These are phyloP conservation scores for Upupa epops DNA, from an alignment of 2,113 vertebrate species.

Conservation along the genomic window DNA sequence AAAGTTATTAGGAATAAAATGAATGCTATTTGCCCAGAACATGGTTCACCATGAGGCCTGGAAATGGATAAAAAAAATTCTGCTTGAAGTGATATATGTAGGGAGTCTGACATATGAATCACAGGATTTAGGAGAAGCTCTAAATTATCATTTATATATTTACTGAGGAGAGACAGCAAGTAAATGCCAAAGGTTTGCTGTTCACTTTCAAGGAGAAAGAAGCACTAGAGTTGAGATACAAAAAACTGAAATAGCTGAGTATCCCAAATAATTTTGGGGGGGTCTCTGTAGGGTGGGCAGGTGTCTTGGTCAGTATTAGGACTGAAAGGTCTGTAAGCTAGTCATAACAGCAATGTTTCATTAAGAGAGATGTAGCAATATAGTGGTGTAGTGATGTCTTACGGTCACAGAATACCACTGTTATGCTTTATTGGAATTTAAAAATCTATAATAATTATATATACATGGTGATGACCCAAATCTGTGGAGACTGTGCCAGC, in stretches of 20 bases:
- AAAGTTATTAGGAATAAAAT: neutral
- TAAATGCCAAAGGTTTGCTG: conserved; percentile 11
- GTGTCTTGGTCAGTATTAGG: neutral
- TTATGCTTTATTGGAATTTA: neutral
- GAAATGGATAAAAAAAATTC: neutral
- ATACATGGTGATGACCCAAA: neutral
- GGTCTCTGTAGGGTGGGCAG: accelerated
- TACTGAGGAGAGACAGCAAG: neutral
- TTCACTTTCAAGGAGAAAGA: neutral
- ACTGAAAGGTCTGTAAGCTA: neutral
- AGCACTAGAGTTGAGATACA: neutral
- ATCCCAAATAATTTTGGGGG: neutral
- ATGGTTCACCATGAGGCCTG: neutral
- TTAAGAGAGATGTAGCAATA: neutral
- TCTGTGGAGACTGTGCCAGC: neutral
- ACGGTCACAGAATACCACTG: neutral
- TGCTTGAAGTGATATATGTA: conserved; percentile 10
- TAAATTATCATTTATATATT: conserved; percentile 37
- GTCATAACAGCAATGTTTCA: neutral
- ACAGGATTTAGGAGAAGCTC: neutral
- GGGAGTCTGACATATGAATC: conserved; percentile 34
- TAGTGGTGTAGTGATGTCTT: neutral
- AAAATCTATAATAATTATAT: neutral
- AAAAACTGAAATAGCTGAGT: neutral
- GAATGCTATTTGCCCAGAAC: neutral